A percentile compares a stretch with the other conserved stretches of the same genome.
Conservation (phyloP, 1,140 invertebrate species). For the Pantala flavescens region DNA sequence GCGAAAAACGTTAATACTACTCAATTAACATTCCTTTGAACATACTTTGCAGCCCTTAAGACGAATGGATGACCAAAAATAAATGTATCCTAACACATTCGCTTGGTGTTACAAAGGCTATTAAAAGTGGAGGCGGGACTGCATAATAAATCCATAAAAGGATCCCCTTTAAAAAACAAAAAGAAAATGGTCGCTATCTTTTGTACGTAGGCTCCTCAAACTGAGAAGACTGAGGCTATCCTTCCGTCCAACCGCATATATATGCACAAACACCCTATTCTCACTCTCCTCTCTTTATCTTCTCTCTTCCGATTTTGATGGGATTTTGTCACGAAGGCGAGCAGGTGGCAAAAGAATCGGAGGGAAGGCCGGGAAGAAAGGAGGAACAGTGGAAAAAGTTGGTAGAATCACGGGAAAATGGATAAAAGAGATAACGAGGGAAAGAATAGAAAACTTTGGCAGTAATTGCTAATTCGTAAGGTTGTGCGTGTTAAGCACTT, state of each 20-base stretch:
- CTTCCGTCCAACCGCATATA: not conserved
- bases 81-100: no score
- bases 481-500: no score
- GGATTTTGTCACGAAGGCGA: not conserved
- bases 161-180: no score
- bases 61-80: no score
- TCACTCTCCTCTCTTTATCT: not conserved
- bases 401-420: not conserved
- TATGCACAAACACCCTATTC: not conserved
- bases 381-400: not conserved
- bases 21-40: no score
- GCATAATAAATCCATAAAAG: no score
- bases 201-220: not conserved
- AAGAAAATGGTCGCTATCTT: not conserved
- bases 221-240: not conserved
- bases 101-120: no score
- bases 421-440: not conserved
- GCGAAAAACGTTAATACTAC: no score
- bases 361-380: not conserved
- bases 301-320: not conserved
- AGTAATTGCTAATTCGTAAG: no score
- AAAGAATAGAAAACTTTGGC: not conserved
- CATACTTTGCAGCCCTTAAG: no score
- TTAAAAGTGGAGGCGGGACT: no score
- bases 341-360: conserved; percentile 3